A percentile compares a stretch with the other conserved stretches of the same genome.
Conservation (phyloP, 2,888 invertebrate genomes). For the Drosophila demipolita region DNA sequence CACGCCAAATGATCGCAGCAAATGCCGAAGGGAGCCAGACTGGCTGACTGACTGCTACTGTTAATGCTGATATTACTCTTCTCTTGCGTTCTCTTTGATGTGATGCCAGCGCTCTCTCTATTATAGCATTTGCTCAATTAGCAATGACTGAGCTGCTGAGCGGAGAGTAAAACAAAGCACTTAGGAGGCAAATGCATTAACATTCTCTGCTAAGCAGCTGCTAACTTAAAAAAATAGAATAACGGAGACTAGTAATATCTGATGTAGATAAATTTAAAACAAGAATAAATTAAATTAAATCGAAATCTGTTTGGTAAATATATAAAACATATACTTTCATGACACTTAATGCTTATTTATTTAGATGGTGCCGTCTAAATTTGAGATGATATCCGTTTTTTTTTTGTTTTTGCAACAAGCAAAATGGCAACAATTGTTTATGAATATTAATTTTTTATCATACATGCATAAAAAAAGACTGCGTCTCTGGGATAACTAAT, state of each 20-base stretch:
- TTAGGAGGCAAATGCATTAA: constrained; percentile 1
- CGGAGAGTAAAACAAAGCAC: neutral
- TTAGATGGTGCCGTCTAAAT: neutral
- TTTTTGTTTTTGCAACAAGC: neutral
- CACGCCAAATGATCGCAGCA: constrained; percentile 27
- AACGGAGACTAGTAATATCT: too few relatives aligned
- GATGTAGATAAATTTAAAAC: neutral
- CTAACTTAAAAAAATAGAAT: neutral
- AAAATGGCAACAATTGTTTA: neutral
- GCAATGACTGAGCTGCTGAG: constrained; percentile 8
- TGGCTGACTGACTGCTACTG: neutral
- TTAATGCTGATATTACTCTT: neutral
- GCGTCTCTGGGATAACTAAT: neutral
- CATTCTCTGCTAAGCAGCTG: constrained; percentile 1
- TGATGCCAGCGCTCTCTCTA: neutral
- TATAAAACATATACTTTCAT: neutral
- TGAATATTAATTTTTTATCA: neutral
- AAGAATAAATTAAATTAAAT: neutral
- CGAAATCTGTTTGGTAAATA: neutral
- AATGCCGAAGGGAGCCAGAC: neutral
- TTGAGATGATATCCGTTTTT: neutral
- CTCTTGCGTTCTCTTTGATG: too few relatives aligned
- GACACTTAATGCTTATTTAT: neutral
- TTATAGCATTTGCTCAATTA: constrained; percentile 23
- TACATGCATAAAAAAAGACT: neutral